phyloP scores from a whole-genome alignment of 2,797 vertebrate species.

The Loriculus beryllinus region DNA sequence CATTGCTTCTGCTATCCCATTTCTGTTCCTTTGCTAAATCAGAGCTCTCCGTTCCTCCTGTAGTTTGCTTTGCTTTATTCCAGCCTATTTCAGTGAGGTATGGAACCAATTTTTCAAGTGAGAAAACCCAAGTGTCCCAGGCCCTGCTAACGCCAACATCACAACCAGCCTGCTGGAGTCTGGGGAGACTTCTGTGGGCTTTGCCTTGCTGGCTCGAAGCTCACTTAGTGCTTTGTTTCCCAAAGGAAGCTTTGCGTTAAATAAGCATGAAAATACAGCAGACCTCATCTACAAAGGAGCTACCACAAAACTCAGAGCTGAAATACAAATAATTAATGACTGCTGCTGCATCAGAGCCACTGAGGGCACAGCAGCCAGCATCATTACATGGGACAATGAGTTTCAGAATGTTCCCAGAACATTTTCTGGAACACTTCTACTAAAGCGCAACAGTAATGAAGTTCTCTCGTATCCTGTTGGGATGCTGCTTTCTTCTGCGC shows the following conservation, averaged over 20 bases:
- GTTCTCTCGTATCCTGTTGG: background rate
- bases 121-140: background rate
- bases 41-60: background rate
- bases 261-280: background rate
- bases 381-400: background rate
- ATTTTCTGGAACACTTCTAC: background rate
- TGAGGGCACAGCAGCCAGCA: background rate
- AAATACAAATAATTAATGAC: background rate
- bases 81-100: background rate
- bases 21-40: background rate
- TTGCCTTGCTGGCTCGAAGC: background rate
- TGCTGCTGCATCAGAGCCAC: background rate
- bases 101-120: background rate
- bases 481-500: background rate
- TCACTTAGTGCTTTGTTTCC: background rate
- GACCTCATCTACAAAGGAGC: background rate
- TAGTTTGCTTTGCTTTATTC: background rate
- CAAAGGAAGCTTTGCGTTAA: background rate
- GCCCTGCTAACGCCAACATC: accelerated
- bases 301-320: background rate
- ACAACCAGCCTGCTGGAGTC: accelerated
- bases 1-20: background rate
- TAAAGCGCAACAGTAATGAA: background rate
- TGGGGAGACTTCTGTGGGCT: background rate
- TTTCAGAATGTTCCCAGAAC: background rate